Evolutionary conservation across 1,140 invertebrate genomes (phyloP), one percentile per base, ranked within the genome.

Genomic region (Saccostrea cuccullata): DNA sequence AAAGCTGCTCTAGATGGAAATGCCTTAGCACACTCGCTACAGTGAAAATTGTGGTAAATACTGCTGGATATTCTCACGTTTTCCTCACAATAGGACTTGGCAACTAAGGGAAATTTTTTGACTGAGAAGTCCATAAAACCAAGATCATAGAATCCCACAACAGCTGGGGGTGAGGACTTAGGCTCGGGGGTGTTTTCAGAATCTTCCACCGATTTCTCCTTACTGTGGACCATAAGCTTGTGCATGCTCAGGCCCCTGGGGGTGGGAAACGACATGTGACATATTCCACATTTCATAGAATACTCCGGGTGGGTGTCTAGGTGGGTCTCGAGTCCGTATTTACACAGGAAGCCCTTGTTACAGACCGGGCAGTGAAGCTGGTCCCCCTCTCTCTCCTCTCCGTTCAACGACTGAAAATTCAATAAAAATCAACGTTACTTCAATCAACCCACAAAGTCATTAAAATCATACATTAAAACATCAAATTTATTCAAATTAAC

Each of bases 101-200:
- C 97, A 82, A 98, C 97, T 58, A 97, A 95, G 0, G 97, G 96
- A 92, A 97, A 98, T 93, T 98, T 98, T 77, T 96, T 96, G 47
- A 96, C 96, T 0, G 97, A 97, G 91, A 98, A 98, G 92, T 98
- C 97, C 1, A 97, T 96, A 92, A 97, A 97, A 5, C 96, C 96
- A n/a, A 97, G 94, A 94, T 98, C 97, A 84, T 96, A 96, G 93
- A 97, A 98, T 5, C 97, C 97, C 0, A 96, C 85, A 0, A 87
- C 60, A 20, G 89, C 86, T 67, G 87, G 70, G 47, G 86, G 40
- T 3, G 86, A 9, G 15, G 67, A 86, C 47, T 89, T 90, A 2
- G 85, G 4, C 13, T 89, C 89, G 15, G 47, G 55, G 55, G 86
- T 85, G 40, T 88, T 87, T 20, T 90, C 89, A n/a, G 30, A 20